Evolutionary conservation across 2,888 invertebrate genomes (phyloP).

Genomic region (Noctua comes): DNA sequence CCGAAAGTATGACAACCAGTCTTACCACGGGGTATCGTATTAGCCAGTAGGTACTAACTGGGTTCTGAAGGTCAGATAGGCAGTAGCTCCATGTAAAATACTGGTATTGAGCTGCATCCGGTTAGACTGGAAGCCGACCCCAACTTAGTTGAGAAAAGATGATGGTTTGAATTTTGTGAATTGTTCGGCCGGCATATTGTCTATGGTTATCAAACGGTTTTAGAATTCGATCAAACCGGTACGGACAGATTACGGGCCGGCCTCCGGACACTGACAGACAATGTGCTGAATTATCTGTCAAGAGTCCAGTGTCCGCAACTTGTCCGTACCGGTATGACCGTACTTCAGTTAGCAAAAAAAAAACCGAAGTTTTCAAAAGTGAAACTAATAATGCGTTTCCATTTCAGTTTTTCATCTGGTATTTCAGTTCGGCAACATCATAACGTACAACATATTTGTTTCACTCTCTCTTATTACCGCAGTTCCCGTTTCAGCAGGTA

Average conservation of each 20-base stretch:
- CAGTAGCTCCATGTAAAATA: too few relatives aligned
- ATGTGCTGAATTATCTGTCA: background rate
- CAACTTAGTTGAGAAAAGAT: too few relatives aligned
- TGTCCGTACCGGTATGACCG: background rate
- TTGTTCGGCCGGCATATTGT: background rate
- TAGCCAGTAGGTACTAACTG: too few relatives aligned
- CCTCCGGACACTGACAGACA: background rate
- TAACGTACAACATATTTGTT: slow-evolving; percentile 98
- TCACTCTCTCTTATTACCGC: slow-evolving; percentile 98
- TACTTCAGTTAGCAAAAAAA: background rate
- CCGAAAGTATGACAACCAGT: too few relatives aligned
- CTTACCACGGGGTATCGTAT: too few relatives aligned
- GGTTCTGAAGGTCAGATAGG: too few relatives aligned
- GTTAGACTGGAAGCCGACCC: too few relatives aligned
- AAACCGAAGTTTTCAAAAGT: background rate
- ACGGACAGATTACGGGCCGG: background rate
- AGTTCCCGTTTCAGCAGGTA: slow-evolving; percentile 98
- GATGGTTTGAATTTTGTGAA: background rate
- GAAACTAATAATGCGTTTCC: slow-evolving; percentile 18
- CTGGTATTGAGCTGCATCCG: too few relatives aligned
- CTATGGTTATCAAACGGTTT: background rate
- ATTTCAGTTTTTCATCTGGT: slow-evolving; percentile 96
- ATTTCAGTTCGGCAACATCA: slow-evolving; percentile 97
- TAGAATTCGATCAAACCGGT: background rate
- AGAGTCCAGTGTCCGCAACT: background rate